These are phyloP conservation scores for Margaritifera margaritifera DNA, from an alignment of 2,888 invertebrate species.

Conservation along the genomic window DNA sequence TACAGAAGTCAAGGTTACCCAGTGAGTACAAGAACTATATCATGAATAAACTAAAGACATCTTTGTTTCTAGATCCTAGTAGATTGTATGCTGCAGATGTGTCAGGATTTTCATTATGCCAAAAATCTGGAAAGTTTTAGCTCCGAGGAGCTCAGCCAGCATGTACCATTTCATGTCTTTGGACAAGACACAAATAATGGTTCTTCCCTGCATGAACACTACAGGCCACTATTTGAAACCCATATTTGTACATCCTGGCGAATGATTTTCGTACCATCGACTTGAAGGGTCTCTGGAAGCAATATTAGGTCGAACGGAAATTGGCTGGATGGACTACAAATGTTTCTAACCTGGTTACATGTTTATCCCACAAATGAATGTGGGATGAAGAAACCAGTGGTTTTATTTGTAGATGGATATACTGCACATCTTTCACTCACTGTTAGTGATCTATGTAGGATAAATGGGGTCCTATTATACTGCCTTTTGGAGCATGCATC, in stretches of 20 bases:
- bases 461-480: slow-evolving; percentile 9
- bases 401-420: slow-evolving; percentile 14
- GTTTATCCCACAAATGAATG: neutral
- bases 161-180: slow-evolving; percentile 3
- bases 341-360: slow-evolving; percentile 7
- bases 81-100: too few species aligned
- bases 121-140: too few species aligned
- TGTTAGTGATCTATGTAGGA: slow-evolving; percentile 7
- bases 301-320: neutral
- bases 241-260: slow-evolving; percentile 13
- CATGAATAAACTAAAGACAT: too few species aligned
- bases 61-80: too few species aligned
- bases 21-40: too few species aligned
- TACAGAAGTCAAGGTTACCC: too few species aligned
- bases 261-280: slow-evolving; percentile 2
- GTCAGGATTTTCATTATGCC: too few species aligned
- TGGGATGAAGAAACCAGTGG: neutral
- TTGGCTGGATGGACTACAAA: slow-evolving; percentile 8
- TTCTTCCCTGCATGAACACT: slow-evolving; percentile 13
- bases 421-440: slow-evolving; percentile 2
- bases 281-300: slow-evolving; percentile 4
- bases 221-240: slow-evolving; percentile 7
- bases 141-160: too few species aligned
- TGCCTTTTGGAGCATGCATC: too few species aligned
- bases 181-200: slow-evolving; percentile 18